Conservation (phyloP, 2,797 vertebrate genomes). For the Dermochelys coriacea region DNA sequence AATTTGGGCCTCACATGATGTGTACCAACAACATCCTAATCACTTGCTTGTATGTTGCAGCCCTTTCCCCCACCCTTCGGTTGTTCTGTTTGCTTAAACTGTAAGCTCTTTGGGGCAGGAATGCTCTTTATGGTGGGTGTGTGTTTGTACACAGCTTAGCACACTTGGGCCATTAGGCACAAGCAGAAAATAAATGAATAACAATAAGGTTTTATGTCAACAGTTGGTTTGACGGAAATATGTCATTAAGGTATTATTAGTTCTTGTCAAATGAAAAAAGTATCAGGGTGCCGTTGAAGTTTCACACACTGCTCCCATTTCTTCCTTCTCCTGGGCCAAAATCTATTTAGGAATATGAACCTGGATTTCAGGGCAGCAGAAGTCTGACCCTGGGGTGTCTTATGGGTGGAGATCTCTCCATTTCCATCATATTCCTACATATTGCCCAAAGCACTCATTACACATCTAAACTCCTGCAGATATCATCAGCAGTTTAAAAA, state of each 20-base stretch:
- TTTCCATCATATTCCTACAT: slow-evolving; percentile 3
- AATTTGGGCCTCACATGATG: background rate
- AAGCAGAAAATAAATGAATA: slow-evolving; percentile 38
- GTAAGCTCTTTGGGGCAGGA: background rate
- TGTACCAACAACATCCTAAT: background rate
- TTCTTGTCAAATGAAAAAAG: slow-evolving; percentile 13
- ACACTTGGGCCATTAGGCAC: background rate
- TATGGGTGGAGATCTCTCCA: background rate
- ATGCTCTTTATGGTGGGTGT: background rate
- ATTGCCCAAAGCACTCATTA: slow-evolving; percentile 1
- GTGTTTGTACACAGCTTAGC: background rate
- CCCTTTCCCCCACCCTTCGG: background rate
- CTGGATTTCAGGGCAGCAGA: rapidly evolving
- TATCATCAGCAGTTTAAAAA: slow-evolving; percentile 44
- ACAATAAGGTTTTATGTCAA: slow-evolving; percentile 36
- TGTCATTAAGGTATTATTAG: slow-evolving; percentile 7
- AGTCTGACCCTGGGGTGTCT: background rate
- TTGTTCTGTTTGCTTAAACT: background rate
- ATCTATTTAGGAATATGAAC: background rate
- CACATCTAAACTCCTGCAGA: slow-evolving; percentile 20
- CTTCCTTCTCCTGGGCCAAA: background rate
- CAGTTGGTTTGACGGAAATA: slow-evolving; percentile 33
- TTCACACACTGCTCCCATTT: background rate
- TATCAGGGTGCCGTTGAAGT: background rate
- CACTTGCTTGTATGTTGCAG: background rate